phyloP scores from a whole-genome alignment of 2,888 invertebrate genomes.

The Noctua pronuba region DNA sequence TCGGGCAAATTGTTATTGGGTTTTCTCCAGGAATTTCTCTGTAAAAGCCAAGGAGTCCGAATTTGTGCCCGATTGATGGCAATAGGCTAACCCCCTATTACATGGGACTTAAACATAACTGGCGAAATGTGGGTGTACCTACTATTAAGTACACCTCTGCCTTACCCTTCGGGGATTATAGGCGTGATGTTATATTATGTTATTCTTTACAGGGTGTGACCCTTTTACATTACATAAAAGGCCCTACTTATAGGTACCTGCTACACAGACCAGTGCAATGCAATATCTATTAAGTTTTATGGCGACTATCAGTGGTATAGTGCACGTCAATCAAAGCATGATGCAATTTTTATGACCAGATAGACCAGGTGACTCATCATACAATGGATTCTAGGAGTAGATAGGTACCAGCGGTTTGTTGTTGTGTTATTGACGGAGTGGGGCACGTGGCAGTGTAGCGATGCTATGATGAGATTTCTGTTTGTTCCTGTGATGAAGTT shows the following conservation, averaged over 20 bases:
- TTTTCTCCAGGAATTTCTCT: too few species aligned
- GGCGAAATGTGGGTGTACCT: too few species aligned
- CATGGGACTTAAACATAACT: too few species aligned
- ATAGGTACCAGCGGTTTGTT: neutral
- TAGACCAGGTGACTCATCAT: constrained; percentile 35
- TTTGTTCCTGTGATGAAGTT: neutral
- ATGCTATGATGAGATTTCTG: neutral
- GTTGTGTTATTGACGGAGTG: neutral
- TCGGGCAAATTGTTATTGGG: too few species aligned
- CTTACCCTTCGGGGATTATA: neutral
- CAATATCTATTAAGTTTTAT: constrained; percentile 54
- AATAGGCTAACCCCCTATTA: too few species aligned
- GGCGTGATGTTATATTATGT: neutral
- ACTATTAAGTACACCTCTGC: too few species aligned
- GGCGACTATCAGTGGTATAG: constrained; percentile 15
- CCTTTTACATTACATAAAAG: neutral
- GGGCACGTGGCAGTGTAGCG: constrained; percentile 4
- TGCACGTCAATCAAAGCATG: constrained; percentile 51
- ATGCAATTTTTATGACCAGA: constrained; percentile 53
- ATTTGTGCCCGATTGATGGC: too few species aligned
- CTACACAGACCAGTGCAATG: constrained; percentile 2
- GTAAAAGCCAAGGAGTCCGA: too few species aligned
- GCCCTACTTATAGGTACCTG: neutral
- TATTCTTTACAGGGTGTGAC: neutral
- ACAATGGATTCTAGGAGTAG: constrained; percentile 5